Conservation (phyloP, 2,888 invertebrate species). For the Agrilus biguttatus region DNA sequence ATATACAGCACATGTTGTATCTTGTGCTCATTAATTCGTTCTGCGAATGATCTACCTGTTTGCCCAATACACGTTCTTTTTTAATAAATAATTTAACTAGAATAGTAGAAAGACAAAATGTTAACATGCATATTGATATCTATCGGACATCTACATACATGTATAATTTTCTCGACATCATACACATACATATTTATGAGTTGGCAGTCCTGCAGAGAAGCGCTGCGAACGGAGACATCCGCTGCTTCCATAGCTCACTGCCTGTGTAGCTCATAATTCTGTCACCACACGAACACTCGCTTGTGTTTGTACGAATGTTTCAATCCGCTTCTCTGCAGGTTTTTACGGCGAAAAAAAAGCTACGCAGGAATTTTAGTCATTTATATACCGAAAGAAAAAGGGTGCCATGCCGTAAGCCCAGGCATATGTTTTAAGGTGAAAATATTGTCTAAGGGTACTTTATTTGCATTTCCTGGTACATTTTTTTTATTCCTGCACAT, state of each 20-base stretch:
- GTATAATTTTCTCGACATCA: conserved; percentile 25
- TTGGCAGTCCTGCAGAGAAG: conserved; percentile 15
- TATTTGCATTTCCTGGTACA: too few relatives aligned
- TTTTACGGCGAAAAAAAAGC: conserved; percentile 18
- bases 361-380: conserved; percentile 17
- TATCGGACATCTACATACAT: conserved; percentile 32
- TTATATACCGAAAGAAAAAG: conserved; percentile 15
- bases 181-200: conserved; percentile 30
- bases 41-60: background rate
- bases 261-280: conserved; percentile 29
- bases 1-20: too few relatives aligned
- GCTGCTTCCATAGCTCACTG: conserved; percentile 24
- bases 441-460: conserved; percentile 7
- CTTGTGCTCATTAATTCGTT: too few relatives aligned
- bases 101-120: conserved; percentile 30
- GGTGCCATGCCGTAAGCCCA: conserved; percentile 5
- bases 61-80: too few relatives aligned
- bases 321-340: conserved; percentile 22
- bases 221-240: conserved; percentile 23
- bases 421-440: conserved; percentile 17
- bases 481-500: too few relatives aligned
- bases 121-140: conserved; percentile 35
- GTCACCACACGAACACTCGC: conserved; percentile 27
- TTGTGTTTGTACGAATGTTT: conserved; percentile 28
- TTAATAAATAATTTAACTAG: conserved; percentile 26